These are phyloP conservation scores for Axis porcinus DNA, from an alignment of 2,113 vertebrate species.

Conservation along the genomic window DNA sequence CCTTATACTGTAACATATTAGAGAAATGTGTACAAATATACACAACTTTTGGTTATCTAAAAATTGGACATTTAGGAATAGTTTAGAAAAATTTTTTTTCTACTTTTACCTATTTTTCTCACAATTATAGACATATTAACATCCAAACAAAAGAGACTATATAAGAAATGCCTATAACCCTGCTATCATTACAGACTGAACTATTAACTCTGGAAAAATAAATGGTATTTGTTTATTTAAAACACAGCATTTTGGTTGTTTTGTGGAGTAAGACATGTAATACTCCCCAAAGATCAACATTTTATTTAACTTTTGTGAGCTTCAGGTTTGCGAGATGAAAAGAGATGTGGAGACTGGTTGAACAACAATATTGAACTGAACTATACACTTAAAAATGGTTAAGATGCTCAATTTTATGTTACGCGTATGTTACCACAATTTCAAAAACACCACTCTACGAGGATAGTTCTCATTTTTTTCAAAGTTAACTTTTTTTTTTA, in stretches of 20 bases:
- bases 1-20: neutral
- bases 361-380: neutral
- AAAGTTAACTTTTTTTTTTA: neutral
- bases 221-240: neutral
- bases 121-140: neutral
- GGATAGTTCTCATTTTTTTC: neutral
- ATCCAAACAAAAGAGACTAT: neutral
- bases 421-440: neutral
- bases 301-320: constrained; percentile 4
- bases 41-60: neutral
- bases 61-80: neutral
- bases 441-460: neutral
- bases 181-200: neutral
- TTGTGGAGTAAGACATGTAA: neutral
- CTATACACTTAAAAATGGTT: neutral
- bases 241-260: neutral
- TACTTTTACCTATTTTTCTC: neutral
- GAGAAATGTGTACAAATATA: neutral
- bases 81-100: neutral
- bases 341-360: neutral
- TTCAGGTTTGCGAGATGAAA: neutral
- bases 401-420: neutral
- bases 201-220: neutral
- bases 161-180: neutral
- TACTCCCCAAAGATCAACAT: neutral